Base-by-base conservation (phyloP, 2,113 vertebrate genomes). In the Cardinalis cardinalis region DNA sequence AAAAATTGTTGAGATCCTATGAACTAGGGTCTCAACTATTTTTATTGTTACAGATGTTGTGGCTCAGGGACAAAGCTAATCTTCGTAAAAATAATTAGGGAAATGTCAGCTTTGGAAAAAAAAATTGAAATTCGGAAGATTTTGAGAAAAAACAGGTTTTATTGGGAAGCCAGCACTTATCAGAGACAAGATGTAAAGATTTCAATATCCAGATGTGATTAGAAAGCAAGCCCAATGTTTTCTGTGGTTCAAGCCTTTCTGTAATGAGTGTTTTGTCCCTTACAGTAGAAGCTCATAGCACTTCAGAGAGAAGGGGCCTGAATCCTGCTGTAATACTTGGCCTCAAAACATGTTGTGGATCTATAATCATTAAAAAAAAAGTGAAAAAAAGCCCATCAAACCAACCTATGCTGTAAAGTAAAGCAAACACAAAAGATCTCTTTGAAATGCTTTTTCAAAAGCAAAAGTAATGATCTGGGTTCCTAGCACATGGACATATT, bases 31-130 rank as follows among this genome's bases (percentile, higher is more conserved):
- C 40, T 40, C 40, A 40, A 40, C 40, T 14, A 40, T 95, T 74
- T 88, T 92, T 92, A 86, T 86, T 80, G n/a, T 92, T 87, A 91
- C 75, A 91, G 86, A 77, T 89, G 68, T 78, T 55, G 44, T 89
- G 82, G 75, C 83, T 82, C 31, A 75, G 46, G 46, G 71, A 75
- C 32, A 79, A 95, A 93, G 24, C 32, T 60, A 41, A 66, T 36
- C 66, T 94, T 93, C 19, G 15, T 82, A 71, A 91, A 84, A 95
- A 85, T 78, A 91, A 84, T 44, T 77, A 89, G 36, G 29, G 51
- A 90, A 81, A 70, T 16, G 32, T 24, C 1, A 2, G 13, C 17
- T 71, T 90, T 65, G 10, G 76, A 79, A 88, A 32, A 24, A 23
- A 65, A 16, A 38, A 28, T 5, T 70, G 26, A 82, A 93, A 78